phyloP scores from a whole-genome alignment of 2,797 vertebrate genomes.

The Coracias cyanogaster region DNA sequence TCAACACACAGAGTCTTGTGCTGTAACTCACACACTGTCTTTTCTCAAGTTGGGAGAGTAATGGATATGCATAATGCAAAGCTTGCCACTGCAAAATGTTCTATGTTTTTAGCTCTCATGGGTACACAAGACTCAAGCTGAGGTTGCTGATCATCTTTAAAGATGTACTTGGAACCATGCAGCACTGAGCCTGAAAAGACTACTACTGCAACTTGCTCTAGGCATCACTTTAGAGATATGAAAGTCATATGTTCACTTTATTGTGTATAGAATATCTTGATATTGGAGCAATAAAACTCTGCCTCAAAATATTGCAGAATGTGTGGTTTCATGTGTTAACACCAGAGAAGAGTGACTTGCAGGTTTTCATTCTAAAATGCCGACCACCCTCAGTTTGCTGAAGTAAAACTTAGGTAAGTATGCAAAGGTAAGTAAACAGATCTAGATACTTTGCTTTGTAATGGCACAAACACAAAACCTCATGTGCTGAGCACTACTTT shows the following conservation, averaged over 20 bases:
- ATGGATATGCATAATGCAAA: slow-evolving; percentile 14
- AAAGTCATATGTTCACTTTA: not conserved
- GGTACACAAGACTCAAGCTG: not conserved
- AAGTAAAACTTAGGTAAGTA: not conserved
- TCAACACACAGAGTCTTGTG: not conserved
- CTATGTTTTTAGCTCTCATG: not conserved
- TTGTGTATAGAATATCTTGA: not conserved
- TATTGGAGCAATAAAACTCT: not conserved
- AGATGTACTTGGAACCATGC: not conserved
- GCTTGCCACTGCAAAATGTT: not conserved
- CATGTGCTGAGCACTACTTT: not conserved
- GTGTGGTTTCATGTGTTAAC: not conserved
- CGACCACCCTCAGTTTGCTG: not conserved
- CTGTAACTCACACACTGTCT: not conserved
- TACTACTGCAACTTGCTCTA: not conserved
- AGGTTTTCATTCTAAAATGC: not conserved
- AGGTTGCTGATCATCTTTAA: not conserved
- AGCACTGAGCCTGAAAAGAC: not conserved
- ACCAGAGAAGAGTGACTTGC: not conserved
- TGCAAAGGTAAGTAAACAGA: not conserved
- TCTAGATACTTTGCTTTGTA: not conserved
- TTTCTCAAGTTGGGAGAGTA: not conserved
- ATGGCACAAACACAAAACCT: not conserved
- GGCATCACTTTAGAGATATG: not conserved
- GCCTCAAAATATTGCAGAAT: not conserved